Evolutionary conservation across 2,113 vertebrate species (phyloP).

Genomic region (Scalopus aquaticus): DNA sequence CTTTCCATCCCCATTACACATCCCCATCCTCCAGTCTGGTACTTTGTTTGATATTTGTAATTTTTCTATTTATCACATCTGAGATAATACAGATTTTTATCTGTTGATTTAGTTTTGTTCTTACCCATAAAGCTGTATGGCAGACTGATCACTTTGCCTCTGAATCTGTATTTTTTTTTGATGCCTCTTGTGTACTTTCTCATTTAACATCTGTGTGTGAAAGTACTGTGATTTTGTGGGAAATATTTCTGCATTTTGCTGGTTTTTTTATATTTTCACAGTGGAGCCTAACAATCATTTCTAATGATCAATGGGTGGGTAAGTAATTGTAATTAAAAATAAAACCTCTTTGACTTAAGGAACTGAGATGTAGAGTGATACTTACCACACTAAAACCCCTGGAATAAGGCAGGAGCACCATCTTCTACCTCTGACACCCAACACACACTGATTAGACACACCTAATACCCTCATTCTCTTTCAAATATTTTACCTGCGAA

Average conservation of each 20-base stretch:
- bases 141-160: not conserved
- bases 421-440: not conserved
- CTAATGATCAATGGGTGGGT: slow-evolving; percentile 10
- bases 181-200: not conserved
- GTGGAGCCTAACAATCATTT: not conserved
- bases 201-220: not conserved
- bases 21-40: not conserved
- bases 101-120: not conserved
- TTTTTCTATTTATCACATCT: not conserved
- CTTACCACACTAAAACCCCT: not conserved
- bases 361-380: not conserved
- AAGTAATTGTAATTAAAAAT: not conserved
- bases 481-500: not conserved
- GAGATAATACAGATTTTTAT: slow-evolving; percentile 35
- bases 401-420: not conserved
- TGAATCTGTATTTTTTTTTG: not conserved
- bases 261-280: not conserved
- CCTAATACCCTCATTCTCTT: not conserved
- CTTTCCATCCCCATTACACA: not conserved
- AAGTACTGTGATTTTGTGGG: not conserved
- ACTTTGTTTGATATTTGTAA: slow-evolving; percentile 30
- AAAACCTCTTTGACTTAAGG: not conserved
- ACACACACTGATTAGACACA: not conserved
- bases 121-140: not conserved
- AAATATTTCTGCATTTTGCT: slow-evolving; percentile 35